Percentiles rank a stretch among this genome's conserved stretches.
Conservation (phyloP, 1,140 invertebrate species). For the Sarcophaga peregrina region DNA sequence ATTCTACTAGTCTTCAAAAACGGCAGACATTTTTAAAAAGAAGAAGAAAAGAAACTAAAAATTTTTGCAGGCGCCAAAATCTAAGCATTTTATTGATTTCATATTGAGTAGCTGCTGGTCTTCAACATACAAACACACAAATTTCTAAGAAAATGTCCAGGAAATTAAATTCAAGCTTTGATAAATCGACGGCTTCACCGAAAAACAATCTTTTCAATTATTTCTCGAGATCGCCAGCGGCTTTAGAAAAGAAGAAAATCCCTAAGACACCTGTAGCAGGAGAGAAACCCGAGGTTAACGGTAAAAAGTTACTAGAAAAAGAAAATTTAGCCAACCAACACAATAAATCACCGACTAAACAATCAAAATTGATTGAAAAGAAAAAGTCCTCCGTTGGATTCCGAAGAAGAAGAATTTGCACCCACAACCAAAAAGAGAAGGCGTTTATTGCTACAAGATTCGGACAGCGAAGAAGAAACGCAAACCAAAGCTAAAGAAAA, state of each 20-base stretch:
- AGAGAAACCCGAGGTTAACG: slow-evolving; percentile 45
- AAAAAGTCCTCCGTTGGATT: slow-evolving; percentile 50
- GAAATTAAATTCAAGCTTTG: slow-evolving; percentile 51
- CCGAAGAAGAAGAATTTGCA: slow-evolving; percentile 61
- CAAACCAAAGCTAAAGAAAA: slow-evolving; percentile 42
- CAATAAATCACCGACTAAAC: slow-evolving; percentile 16
- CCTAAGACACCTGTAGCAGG: slow-evolving; percentile 52
- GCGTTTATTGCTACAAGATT: slow-evolving; percentile 67
- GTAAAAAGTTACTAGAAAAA: slow-evolving; percentile 47
- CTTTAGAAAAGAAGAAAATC: slow-evolving; percentile 65
- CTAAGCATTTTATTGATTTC: not conserved
- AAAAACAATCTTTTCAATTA: slow-evolving; percentile 72
- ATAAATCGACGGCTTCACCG: slow-evolving; percentile 50
- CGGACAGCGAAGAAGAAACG: slow-evolving; percentile 68
- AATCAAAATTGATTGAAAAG: slow-evolving; percentile 24
- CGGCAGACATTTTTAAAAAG: too few species aligned
- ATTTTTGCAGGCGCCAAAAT: not conserved
- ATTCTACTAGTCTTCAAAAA: too few species aligned
- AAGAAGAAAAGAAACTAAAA: too few species aligned
- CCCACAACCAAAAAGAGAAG: slow-evolving; percentile 64
- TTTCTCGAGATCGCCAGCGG: slow-evolving; percentile 70
- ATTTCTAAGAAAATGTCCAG: slow-evolving; percentile 54
- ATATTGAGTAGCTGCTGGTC: too few species aligned
- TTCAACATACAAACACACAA: not conserved
- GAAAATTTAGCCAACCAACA: slow-evolving; percentile 52